These are phyloP conservation scores for Drosophila jambulina DNA, from an alignment of 1,140 invertebrate genomes.

Conservation along the genomic window DNA sequence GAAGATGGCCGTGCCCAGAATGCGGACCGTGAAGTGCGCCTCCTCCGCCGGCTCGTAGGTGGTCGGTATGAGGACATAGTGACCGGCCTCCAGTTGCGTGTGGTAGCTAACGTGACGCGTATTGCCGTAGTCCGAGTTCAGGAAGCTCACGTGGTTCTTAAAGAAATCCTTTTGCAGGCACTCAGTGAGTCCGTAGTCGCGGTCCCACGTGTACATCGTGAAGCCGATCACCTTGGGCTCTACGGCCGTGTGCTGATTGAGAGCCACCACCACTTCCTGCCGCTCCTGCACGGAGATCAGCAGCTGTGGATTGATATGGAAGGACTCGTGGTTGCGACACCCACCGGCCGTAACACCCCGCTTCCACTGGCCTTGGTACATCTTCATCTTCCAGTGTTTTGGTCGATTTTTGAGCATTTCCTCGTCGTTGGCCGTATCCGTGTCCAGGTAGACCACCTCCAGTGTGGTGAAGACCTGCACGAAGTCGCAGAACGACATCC, in stretches of 20 bases:
- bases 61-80: constrained; percentile 94
- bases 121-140: constrained; percentile 97
- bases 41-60: constrained; percentile 97
- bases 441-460: constrained; percentile 95
- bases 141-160: constrained; percentile 94
- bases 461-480: constrained; percentile 93
- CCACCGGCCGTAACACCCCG: constrained; percentile 95
- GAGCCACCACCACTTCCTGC: constrained; percentile 94
- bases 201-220: constrained; percentile 91
- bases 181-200: constrained; percentile 85
- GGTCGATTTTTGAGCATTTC: constrained; percentile 91
- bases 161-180: constrained; percentile 92
- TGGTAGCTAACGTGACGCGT: constrained; percentile 94
- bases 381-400: constrained; percentile 92
- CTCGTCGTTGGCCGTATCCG: constrained; percentile 94
- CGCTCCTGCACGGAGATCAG: constrained; percentile 92
- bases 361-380: constrained; percentile 95
- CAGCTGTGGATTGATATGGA: constrained; percentile 97
- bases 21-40: constrained; percentile 86
- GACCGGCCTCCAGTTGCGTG: constrained; percentile 92
- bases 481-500: constrained; percentile 95
- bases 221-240: constrained; percentile 98
- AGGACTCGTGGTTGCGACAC: constrained; percentile 95
- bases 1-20: constrained; percentile 71
- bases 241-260: constrained; percentile 96